phyloP scores from a whole-genome alignment of 1,140 invertebrate genomes.

The Danaus plexippus region DNA sequence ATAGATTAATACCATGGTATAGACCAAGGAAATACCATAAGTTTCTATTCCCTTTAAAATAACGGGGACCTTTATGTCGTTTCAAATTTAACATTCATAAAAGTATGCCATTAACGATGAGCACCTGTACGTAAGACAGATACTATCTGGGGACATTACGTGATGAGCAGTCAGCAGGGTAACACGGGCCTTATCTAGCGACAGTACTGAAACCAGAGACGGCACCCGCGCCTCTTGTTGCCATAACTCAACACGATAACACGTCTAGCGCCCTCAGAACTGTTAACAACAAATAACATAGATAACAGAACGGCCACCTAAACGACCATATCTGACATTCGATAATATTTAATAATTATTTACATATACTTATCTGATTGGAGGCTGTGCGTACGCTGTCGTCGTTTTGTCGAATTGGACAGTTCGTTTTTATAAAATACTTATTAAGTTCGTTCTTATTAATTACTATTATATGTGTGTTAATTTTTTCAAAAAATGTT shows the following conservation, averaged over 20 bases:
- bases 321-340: conserved; percentile 60
- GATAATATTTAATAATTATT: conserved; percentile 70
- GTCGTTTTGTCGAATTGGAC: conserved; percentile 21
- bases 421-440: no score
- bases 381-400: conserved; percentile 25
- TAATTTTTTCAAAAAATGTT: no score
- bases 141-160: conserved; percentile 23
- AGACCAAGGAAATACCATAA: no score
- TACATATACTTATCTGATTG: conserved; percentile 34
- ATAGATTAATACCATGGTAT: no score
- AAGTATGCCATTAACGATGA: conserved; percentile 10
- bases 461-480: no score
- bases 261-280: conserved; percentile 40
- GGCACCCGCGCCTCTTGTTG: conserved; percentile 25
- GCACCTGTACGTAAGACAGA: conserved; percentile 14
- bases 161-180: conserved; percentile 23
- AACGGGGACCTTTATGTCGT: no score
- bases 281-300: conserved; percentile 65
- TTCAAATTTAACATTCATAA: conserved; percentile 13
- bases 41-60: no score
- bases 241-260: conserved; percentile 65
- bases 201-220: conserved; percentile 38
- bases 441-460: no score
- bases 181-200: conserved; percentile 15
- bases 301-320: conserved; percentile 63